phyloP scores from a whole-genome alignment of 2,888 invertebrate genomes.

The Phyto melanocephala region DNA sequence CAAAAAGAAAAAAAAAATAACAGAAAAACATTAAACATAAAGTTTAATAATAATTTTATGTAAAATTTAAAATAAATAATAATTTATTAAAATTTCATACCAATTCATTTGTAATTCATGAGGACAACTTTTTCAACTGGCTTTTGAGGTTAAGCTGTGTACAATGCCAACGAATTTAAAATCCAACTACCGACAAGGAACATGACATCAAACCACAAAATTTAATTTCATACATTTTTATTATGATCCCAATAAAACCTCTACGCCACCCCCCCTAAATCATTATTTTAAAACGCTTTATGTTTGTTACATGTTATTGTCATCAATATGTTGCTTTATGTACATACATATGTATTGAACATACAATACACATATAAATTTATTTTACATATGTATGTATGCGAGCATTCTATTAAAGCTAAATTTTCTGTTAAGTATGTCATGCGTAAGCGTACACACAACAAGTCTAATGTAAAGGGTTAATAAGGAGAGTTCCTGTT shows the following conservation, averaged over 20 bases:
- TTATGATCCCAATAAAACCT: constrained; percentile 46
- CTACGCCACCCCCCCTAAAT: neutral
- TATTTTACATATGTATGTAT: neutral
- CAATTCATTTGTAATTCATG: constrained; percentile 31
- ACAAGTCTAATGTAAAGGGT: neutral
- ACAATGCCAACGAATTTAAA: no score
- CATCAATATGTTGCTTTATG: neutral
- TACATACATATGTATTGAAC: neutral
- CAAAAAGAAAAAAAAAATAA: constrained; percentile 78
- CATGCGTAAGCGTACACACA: neutral
- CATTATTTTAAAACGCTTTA: neutral
- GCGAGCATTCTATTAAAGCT: neutral
- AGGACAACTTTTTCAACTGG: neutral
- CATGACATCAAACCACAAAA: constrained; percentile 48
- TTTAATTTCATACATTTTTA: constrained; percentile 54
- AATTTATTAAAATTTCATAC: neutral
- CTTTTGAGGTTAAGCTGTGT: neutral
- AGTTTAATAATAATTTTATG: neutral
- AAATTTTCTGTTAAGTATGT: constrained; percentile 5
- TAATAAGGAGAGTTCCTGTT: constrained; percentile 21
- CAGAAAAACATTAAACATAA: neutral
- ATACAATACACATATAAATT: neutral
- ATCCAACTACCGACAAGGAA: neutral
- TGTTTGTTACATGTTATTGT: neutral
- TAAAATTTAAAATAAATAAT: neutral